phyloP scores from a whole-genome alignment of 53 echinoderm and acorn worm genomes.

The Arbacia lixula region DNA sequence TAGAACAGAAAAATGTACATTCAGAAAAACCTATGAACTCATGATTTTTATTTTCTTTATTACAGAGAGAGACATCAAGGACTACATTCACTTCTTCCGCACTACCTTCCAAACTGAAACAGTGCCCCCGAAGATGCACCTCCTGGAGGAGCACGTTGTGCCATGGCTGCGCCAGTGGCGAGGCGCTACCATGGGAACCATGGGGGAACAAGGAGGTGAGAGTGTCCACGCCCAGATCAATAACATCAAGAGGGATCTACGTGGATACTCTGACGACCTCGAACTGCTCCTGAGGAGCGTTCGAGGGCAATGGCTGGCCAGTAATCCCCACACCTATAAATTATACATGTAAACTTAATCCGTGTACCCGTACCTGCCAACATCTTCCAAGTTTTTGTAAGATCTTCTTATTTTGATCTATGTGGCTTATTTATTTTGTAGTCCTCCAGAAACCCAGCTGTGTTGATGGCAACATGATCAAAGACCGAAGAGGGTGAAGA shows the following conservation, averaged over 20 bases:
- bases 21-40: background rate
- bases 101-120: background rate
- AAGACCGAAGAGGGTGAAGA: constrained; percentile 1
- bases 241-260: background rate
- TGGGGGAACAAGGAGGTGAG: constrained; percentile 24
- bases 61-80: background rate
- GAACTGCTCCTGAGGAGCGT: constrained; percentile 18
- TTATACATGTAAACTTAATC: constrained; percentile 18
- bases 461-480: constrained; percentile 4
- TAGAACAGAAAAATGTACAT: background rate
- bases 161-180: constrained; percentile 9
- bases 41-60: background rate
- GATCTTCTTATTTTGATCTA: too few relatives aligned
- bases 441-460: constrained; percentile 13
- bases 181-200: constrained; percentile 21
- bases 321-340: constrained; percentile 12
- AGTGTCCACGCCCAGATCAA: background rate
- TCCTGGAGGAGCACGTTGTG: constrained; percentile 4
- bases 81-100: background rate
- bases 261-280: background rate
- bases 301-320: constrained; percentile 19
- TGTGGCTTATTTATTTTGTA: constrained; percentile 6
- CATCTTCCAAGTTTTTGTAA: too few relatives aligned
- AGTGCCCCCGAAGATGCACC: constrained; percentile 26
- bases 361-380: too few relatives aligned